Evolutionary conservation across 2,113 vertebrate species (phyloP).

Genomic region (Salvelinus namaycush): DNA sequence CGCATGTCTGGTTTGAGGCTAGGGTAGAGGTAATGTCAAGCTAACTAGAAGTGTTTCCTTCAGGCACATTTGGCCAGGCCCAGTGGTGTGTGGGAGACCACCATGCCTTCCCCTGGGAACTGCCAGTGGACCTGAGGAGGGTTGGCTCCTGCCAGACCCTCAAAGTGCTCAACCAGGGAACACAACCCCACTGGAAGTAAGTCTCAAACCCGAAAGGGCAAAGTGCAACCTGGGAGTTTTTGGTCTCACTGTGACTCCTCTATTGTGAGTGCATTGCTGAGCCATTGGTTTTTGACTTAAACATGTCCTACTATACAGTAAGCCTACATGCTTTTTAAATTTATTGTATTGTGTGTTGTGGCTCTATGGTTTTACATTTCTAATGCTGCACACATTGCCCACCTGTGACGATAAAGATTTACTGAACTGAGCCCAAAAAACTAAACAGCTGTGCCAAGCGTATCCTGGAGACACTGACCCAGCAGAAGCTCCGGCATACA

Average conservation of each 20-base stretch:
- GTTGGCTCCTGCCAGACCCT: constrained; percentile 2
- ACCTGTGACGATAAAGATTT: no score
- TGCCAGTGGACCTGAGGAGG: constrained; percentile 16
- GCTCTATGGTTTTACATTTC: no score
- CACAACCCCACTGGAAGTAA: constrained; percentile 43
- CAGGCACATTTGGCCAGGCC: constrained; percentile 32
- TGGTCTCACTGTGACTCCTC: background rate
- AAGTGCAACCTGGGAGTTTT: background rate
- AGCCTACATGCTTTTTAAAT: no score
- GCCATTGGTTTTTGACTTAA: no score
- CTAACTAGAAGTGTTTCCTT: background rate
- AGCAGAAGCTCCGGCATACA: background rate
- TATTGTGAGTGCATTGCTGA: background rate
- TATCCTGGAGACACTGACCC: constrained; percentile 8
- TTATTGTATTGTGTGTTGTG: no score
- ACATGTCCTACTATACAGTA: no score
- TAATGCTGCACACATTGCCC: no score
- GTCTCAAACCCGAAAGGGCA: background rate
- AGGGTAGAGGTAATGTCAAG: background rate
- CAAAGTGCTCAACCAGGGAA: constrained; percentile 3
- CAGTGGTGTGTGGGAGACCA: constrained; percentile 19
- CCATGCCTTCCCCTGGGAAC: background rate
- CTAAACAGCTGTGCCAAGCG: constrained; percentile 13
- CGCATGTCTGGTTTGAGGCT: no score
- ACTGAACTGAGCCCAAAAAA: background rate